Conservation (phyloP, 2,888 invertebrate genomes). For the Sphaerophoria taeniata region DNA sequence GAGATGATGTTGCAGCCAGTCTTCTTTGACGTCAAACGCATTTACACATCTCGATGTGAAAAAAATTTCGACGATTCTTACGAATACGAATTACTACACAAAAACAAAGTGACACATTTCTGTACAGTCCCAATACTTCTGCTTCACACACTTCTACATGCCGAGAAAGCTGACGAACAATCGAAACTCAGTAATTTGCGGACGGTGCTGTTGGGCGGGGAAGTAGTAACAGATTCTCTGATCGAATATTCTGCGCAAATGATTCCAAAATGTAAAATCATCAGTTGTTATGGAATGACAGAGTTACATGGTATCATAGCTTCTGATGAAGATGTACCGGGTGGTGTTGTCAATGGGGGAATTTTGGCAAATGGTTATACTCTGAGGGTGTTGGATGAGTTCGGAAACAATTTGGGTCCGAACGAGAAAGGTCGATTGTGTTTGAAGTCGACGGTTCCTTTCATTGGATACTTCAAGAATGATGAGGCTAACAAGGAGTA, state of each 20-base stretch:
- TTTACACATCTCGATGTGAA: constrained; percentile 55
- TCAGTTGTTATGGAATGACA: constrained; percentile 71
- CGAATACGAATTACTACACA: constrained; percentile 48
- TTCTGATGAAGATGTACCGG: constrained; percentile 45
- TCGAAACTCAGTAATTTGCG: background rate
- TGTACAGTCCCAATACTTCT: constrained; percentile 65
- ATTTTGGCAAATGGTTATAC: constrained; percentile 49
- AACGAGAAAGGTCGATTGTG: constrained; percentile 66
- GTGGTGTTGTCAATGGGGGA: constrained; percentile 54
- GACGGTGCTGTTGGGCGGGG: constrained; percentile 40
- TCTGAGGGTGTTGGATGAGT: constrained; percentile 66
- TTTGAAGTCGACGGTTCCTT: constrained; percentile 61
- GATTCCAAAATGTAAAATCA: constrained; percentile 49
- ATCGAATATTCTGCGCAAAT: constrained; percentile 28
- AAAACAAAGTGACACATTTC: constrained; percentile 64
- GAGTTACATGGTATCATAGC: constrained; percentile 68
- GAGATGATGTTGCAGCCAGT: constrained; percentile 68
- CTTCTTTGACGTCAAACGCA: constrained; percentile 68
- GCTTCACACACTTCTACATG: constrained; percentile 39
- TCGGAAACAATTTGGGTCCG: constrained; percentile 42
- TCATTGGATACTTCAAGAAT: constrained; percentile 34
- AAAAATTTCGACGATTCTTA: constrained; percentile 16
- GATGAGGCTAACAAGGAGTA: background rate
- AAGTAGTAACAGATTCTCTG: constrained; percentile 63
- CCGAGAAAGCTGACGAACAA: background rate